These are phyloP conservation scores for Drosophila ironensis DNA, from an alignment of 1,140 invertebrate species.

Conservation along the genomic window DNA sequence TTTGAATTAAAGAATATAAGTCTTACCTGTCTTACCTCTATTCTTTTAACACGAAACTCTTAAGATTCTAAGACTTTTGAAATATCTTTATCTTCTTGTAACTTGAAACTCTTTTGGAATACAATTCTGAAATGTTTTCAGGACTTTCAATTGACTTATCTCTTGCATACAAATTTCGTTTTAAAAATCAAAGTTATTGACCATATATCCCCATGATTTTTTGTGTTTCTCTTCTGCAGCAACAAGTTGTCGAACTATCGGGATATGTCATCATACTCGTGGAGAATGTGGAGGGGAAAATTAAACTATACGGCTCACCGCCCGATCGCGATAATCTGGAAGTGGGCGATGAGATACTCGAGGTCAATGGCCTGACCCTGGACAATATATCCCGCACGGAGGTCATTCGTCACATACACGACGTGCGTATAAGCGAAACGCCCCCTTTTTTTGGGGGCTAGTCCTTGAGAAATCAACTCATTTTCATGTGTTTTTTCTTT, in stretches of 20 bases:
- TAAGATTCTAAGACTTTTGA: too few species aligned
- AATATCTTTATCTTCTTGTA: too few species aligned
- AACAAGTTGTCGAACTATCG: constrained; percentile 92
- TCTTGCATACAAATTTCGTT: too few species aligned
- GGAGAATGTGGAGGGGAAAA: constrained; percentile 95
- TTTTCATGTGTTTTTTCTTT: neutral
- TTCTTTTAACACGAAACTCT: too few species aligned
- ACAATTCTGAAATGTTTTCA: too few species aligned
- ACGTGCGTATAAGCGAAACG: constrained; percentile 88
- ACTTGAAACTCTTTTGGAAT: too few species aligned
- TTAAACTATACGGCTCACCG: constrained; percentile 97
- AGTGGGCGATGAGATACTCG: constrained; percentile 97
- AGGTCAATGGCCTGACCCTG: constrained; percentile 95
- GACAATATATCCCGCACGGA: constrained; percentile 94
- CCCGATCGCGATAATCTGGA: constrained; percentile 96
- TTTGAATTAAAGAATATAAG: too few species aligned
- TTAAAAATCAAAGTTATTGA: neutral
- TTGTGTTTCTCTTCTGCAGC: constrained; percentile 42
- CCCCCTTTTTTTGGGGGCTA: too few species aligned
- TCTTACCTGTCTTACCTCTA: too few species aligned
- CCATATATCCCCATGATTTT: neutral
- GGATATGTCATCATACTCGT: constrained; percentile 98
- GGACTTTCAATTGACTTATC: too few species aligned
- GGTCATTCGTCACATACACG: constrained; percentile 96
- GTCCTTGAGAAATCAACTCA: too few species aligned